Evolutionary conservation across 2,113 vertebrate genomes (phyloP), one percentile per base, ranked within the genome.

Genomic region (Cricetomys ansorgei): DNA sequence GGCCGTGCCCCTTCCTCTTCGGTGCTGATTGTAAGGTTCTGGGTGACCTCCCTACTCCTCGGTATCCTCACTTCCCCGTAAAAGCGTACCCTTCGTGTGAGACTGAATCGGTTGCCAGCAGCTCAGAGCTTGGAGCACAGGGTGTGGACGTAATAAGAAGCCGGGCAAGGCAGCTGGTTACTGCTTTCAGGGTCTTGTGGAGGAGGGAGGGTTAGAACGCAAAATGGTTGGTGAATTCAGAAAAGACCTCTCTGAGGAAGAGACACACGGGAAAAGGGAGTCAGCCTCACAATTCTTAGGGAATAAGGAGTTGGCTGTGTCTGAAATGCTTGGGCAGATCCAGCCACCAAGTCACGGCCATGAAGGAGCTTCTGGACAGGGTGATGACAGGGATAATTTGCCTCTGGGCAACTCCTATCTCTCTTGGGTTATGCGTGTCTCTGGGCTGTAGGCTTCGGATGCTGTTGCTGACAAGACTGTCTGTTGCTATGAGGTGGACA

Each of bases 231-330:
- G 37, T 34, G n/a, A 48, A 76, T 75, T 48, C n/a, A 59, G 88
- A 62, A 81, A 91, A 72, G 79, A 3, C 45, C 76, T 93, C 43
- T 81, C 43, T 89, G 67, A 86, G 88, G 16, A 96, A 13, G 27
- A 85, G n/a, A 50, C 15, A 64, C 16, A 43, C 53, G 45, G 70
- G 21, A 31, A 75, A n/a, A 37, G 15, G 16, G 40, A 97, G 80
- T 4, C 31, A 57, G 11, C 31, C 4, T 34, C 80, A 45, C 72
- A 25, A 53, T 62, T 50, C 48, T 79, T 48, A 10, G 55, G 48
- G 16, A 75, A 59, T 37, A 5, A 29, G 5, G 48, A 23, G 31
- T 59, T 88, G 29, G 53, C 40, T 73, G 7, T 34, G 29, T 31
- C 77, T 85, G 83, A 65, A 75, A 43, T 4, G 13, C 34, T n/a